Evolutionary conservation across 2,888 invertebrate species (phyloP).

Genomic region (Drosophila siamana): DNA sequence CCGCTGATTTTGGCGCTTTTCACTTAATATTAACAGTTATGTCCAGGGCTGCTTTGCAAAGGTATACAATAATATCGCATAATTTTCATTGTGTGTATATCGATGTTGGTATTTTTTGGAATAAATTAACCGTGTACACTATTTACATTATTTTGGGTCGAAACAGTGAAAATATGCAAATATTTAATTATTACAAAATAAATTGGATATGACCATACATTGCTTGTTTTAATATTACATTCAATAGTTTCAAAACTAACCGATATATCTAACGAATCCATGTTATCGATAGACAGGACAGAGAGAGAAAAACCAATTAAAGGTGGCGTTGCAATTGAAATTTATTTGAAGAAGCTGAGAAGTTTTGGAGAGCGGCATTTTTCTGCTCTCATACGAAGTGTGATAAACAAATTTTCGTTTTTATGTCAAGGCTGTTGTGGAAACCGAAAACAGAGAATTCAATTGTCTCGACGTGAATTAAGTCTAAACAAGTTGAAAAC

Average conservation of each 20-base stretch:
- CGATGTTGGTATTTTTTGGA: too few relatives aligned
- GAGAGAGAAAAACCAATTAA: neutral
- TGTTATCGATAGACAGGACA: neutral
- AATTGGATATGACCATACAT: too few relatives aligned
- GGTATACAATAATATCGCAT: neutral
- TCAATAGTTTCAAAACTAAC: neutral
- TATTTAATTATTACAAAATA: too few relatives aligned
- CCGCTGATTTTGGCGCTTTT: neutral
- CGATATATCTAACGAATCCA: neutral
- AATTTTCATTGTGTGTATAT: too few relatives aligned
- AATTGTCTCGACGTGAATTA: neutral
- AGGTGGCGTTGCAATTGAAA: neutral
- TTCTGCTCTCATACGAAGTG: conserved; percentile 19
- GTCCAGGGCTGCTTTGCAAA: neutral
- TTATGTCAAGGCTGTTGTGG: conserved; percentile 40
- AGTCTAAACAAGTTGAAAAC: neutral
- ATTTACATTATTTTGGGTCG: too few relatives aligned
- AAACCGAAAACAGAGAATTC: conserved; percentile 2
- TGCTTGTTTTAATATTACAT: too few relatives aligned
- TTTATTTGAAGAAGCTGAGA: neutral
- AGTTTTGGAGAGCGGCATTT: neutral
- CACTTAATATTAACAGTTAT: neutral
- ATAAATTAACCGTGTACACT: too few relatives aligned
- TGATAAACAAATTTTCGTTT: conserved; percentile 38
- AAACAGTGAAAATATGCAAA: too few relatives aligned